Evolutionary conservation across 2,888 invertebrate species (phyloP).

Genomic region (Drosophila mimetica): DNA sequence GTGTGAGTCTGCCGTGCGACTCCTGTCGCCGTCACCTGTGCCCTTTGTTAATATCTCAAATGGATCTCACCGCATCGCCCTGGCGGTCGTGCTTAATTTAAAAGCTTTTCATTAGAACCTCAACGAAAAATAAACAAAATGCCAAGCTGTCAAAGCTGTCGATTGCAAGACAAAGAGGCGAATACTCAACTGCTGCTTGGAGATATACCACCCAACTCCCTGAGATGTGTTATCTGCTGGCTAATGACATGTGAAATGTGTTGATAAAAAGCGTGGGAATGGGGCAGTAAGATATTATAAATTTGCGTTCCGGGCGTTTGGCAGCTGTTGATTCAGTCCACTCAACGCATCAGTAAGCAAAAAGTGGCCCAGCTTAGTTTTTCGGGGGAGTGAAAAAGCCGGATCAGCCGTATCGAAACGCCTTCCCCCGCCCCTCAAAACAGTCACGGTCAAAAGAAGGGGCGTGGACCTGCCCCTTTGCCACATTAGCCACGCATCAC

Average conservation of each 20-base stretch:
- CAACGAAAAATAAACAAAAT: slow-evolving; percentile 21
- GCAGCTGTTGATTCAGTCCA: slow-evolving; percentile 72
- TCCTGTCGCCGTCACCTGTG: slow-evolving; percentile 53
- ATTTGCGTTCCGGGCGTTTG: slow-evolving; percentile 67
- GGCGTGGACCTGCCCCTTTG: slow-evolving; percentile 54
- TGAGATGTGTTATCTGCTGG: slow-evolving; percentile 22
- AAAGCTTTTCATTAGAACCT: slow-evolving; percentile 55
- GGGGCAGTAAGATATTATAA: slow-evolving; percentile 44
- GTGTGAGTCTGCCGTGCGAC: no score
- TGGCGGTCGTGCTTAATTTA: slow-evolving; percentile 47
- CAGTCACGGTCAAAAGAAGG: slow-evolving; percentile 64
- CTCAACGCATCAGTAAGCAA: slow-evolving; percentile 66
- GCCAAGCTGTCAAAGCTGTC: slow-evolving; percentile 48
- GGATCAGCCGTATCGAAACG: slow-evolving; percentile 40
- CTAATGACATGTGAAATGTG: slow-evolving; percentile 72
- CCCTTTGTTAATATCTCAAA: slow-evolving; percentile 78
- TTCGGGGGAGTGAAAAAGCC: slow-evolving; percentile 19
- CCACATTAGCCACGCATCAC: slow-evolving; percentile 74
- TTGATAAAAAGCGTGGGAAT: slow-evolving; percentile 70
- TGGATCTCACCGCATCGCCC: slow-evolving; percentile 52
- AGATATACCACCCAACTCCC: not conserved
- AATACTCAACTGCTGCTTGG: no score
- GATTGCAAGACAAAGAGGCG: slow-evolving; percentile 12
- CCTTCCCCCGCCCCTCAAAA: slow-evolving; percentile 17
- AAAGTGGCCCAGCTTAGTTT: slow-evolving; percentile 37